Evolutionary conservation across 2,113 vertebrate genomes (phyloP), one percentile per base, ranked within the genome.

Genomic region (Camelus bactrianus): DNA sequence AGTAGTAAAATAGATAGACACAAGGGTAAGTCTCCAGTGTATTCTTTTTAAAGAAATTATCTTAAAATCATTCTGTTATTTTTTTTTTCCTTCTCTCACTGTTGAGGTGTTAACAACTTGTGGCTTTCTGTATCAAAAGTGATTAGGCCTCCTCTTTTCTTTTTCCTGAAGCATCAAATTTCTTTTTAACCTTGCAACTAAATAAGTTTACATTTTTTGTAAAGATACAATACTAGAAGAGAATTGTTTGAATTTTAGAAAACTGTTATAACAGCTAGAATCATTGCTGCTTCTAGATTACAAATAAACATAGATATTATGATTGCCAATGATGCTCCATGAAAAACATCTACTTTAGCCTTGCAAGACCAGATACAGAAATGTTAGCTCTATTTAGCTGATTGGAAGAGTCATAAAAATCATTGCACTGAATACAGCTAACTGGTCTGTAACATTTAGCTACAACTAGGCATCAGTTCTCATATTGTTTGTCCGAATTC

Each of bases 1-100:
- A 99, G 99, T 98, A 99, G 99, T 98, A 99, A 99, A 98, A 99
- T 99, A 98, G 99, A 99, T 97, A 98, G 99, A 97, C 99, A 99
- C 97, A 99, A 99, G 99, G 99, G 99, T 99, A 98, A 98, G 99
- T 96, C 42, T 93, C 54, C 15, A 85, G 15, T 75, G 14, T 95
- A 9, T 88, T 94, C 42, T 90, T 91, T 91, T 90, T 85, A 30
- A 83, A 95, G 28, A 93, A 22, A 67, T 90, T 20, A 67, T 93
- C 48, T 96, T 95, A 82, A 93, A 82, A 62, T 24, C 24, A 58
- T 58, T 90, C 4, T 50, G 46, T 77, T 70, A 87, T 38, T 38
- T 38, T 52, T 38, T 52, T 52, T 76, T 62, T 48, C 67, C 22
- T 62, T 76, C 58, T 77, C 17, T 85, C 58, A 30, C 12, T 75